These are phyloP conservation scores for Pycnomerus fuliginosus DNA, from an alignment of 2,888 invertebrate genomes.

Conservation along the genomic window DNA sequence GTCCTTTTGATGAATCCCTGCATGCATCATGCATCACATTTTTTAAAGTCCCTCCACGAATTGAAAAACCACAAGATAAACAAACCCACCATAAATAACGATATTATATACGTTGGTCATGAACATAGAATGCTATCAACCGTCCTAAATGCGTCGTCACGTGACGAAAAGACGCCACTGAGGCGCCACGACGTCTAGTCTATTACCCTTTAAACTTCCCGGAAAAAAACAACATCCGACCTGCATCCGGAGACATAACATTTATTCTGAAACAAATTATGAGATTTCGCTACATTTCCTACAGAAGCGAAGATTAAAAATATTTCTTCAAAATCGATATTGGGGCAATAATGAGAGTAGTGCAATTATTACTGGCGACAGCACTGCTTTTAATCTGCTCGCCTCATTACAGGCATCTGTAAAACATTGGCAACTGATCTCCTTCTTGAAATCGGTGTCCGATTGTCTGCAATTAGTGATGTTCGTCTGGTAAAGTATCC, in stretches of 20 bases:
- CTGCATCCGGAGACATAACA: background rate
- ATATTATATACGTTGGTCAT: background rate
- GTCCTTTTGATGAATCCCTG: too few species aligned
- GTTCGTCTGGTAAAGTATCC: slow-evolving; percentile 4
- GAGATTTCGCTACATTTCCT: background rate
- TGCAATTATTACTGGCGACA: background rate
- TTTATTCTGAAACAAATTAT: background rate
- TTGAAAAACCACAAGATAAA: background rate
- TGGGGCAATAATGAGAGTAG: background rate
- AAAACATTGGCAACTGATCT: slow-evolving; percentile 16
- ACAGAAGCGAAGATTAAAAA: slow-evolving; percentile 1
- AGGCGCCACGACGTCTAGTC: slow-evolving; percentile 19
- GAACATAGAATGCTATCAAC: background rate
- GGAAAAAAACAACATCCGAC: background rate
- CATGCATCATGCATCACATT: too few species aligned
- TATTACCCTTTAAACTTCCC: background rate
- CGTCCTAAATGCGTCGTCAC: slow-evolving; percentile 10
- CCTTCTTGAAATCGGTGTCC: slow-evolving; percentile 15
- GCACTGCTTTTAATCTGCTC: background rate
- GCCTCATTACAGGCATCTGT: slow-evolving; percentile 14
- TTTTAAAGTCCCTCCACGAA: too few species aligned
- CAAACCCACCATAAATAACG: background rate
- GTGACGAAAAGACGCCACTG: slow-evolving; percentile 10
- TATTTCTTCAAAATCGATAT: slow-evolving; percentile 3
- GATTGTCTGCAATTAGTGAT: slow-evolving; percentile 7